Evolutionary conservation across 2,113 vertebrate species (phyloP).

Genomic region (Epinephelus lanceolatus): DNA sequence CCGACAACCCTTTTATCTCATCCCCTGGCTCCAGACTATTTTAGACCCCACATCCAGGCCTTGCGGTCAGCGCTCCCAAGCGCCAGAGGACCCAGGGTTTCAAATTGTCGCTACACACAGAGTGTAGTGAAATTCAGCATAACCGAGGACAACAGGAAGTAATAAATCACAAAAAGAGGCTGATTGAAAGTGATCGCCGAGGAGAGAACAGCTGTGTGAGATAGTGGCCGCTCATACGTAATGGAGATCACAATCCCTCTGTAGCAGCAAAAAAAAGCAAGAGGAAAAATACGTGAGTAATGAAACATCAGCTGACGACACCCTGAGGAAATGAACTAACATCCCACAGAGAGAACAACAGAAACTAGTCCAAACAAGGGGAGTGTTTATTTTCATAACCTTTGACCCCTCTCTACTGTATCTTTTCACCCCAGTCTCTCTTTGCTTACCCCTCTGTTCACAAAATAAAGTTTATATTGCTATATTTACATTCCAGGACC

Average conservation of each 20-base stretch:
- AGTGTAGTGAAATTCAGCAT: constrained; percentile 29
- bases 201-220: constrained; percentile 66
- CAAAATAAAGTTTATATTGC: background rate
- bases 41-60: constrained; percentile 32
- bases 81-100: constrained; percentile 30
- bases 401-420: constrained; percentile 25
- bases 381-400: constrained; percentile 60
- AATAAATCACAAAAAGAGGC: constrained; percentile 66
- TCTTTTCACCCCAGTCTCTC: background rate
- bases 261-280: constrained; percentile 45
- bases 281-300: constrained; percentile 41
- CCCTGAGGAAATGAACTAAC: constrained; percentile 56
- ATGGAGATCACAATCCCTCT: constrained; percentile 56
- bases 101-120: constrained; percentile 19
- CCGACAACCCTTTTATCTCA: constrained; percentile 42
- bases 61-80: constrained; percentile 60
- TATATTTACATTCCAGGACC: constrained; percentile 18
- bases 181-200: constrained; percentile 56
- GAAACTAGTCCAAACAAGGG: constrained; percentile 40
- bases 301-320: constrained; percentile 52
- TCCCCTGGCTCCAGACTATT: constrained; percentile 55
- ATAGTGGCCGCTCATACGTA: constrained; percentile 36
- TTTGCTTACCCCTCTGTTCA: constrained; percentile 11
- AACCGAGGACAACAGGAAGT: constrained; percentile 70
- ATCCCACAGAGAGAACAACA: constrained; percentile 47